A percentile compares a stretch with the other conserved stretches of the same genome.
These are phyloP conservation scores for Camelus dromedarius DNA, from an alignment of 2,113 vertebrate species.

Conservation along the genomic window DNA sequence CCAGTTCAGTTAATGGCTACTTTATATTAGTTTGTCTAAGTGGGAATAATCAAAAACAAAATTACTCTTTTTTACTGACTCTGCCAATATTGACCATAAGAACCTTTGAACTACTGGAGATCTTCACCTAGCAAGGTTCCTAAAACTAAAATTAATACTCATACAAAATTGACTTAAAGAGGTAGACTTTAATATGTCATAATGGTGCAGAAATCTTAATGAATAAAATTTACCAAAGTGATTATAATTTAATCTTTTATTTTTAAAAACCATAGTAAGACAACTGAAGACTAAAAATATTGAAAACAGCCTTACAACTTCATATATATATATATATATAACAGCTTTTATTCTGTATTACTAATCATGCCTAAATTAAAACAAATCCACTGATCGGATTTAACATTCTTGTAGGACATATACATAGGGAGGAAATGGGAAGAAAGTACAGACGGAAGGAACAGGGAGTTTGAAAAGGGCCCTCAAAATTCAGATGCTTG, in stretches of 20 bases:
- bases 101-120: not conserved
- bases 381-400: not conserved
- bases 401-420: not conserved
- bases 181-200: not conserved
- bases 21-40: not conserved
- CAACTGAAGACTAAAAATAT: not conserved
- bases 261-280: slow-evolving; percentile 29
- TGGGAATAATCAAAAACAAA: not conserved
- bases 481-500: not conserved
- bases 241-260: slow-evolving; percentile 65
- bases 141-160: not conserved
- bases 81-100: not conserved
- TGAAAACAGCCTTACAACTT: slow-evolving; percentile 53
- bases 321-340: not conserved
- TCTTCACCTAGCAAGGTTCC: not conserved
- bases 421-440: not conserved
- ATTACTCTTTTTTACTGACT: not conserved
- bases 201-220: not conserved
- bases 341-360: slow-evolving; percentile 54
- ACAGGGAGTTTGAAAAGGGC: not conserved
- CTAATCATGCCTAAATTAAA: not conserved
- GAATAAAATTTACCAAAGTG: slow-evolving; percentile 48
- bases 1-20: not conserved
- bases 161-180: not conserved
- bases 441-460: not conserved